Evolutionary conservation across 2,797 vertebrate species (phyloP).

Genomic region (Enteromius unitaeniatus): DNA sequence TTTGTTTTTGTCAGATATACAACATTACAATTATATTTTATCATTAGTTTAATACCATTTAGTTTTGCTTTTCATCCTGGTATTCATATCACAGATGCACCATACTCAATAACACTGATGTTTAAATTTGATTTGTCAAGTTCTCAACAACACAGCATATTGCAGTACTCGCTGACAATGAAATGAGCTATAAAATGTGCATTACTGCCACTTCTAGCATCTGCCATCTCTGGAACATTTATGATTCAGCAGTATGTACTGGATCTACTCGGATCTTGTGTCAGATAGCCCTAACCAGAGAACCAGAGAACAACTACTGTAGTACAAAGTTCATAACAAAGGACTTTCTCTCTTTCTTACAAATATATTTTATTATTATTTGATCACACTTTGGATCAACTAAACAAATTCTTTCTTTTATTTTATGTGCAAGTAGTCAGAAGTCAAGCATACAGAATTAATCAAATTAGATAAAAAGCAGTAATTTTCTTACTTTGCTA

Average conservation of each 20-base stretch:
- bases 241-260: slow-evolving; percentile 25
- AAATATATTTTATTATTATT: too few species aligned
- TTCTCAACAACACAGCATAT: background rate
- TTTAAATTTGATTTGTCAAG: slow-evolving; percentile 1
- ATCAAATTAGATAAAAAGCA: background rate
- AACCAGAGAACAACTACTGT: background rate
- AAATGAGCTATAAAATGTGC: slow-evolving; percentile 26
- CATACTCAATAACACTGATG: background rate
- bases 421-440: background rate
- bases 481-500: background rate
- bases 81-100: background rate
- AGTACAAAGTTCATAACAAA: background rate
- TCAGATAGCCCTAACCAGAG: slow-evolving; percentile 10
- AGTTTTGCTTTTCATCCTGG: background rate
- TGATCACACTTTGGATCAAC: background rate
- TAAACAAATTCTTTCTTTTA: background rate
- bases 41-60: background rate
- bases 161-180: background rate
- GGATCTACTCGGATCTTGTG: slow-evolving; percentile 14
- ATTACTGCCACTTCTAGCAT: slow-evolving; percentile 28
- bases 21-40: background rate
- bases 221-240: slow-evolving; percentile 4
- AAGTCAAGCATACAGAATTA: background rate
- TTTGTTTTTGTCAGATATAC: background rate
- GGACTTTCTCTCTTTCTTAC: background rate